Base-by-base conservation (phyloP, 2,797 vertebrate genomes). In the Takifugu ocellatus region DNA sequence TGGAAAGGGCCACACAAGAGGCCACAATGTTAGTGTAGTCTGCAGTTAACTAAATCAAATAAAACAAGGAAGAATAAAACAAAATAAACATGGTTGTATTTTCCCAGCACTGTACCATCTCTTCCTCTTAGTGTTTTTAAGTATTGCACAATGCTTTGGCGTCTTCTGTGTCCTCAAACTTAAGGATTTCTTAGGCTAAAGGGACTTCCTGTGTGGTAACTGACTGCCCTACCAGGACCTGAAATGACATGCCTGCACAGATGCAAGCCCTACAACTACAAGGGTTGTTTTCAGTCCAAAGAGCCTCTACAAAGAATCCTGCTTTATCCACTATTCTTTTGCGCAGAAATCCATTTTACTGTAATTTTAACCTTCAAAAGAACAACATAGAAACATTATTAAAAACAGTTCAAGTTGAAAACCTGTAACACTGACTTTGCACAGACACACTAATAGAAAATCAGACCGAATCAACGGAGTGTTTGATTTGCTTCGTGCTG, bases 1-100 rank as follows among this genome's bases (percentile, higher is more conserved):
- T 39, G 54, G 51, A 46, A 56, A 56, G 61, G 45, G 25, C 14
- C n/a, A 44, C 43, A 44, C n/a, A 16, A 17, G 25, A 26, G 14
- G 8, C 21, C 25, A 26, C 42, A 21, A 4, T 51, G 6, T 44
- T 47, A 15, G 55, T 60, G 17, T 17, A 52, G 46, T 8, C 31
- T 7, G 21, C n/a, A 45, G 31, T 6, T 36, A 50, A 16, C 21
- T 36, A 2, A 4, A 52, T 24, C 6, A 2, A 9, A 21, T 16
- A 65, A 54, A 49, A 31, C 15, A 24, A 31, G 5, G 5, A 44
- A 44, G 36, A 39, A 39, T 39, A 39, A 14, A 36, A 36, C 33
- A 16, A 44, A 44, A 44, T 44, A 44, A 44, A 44, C 43, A 44
- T 17, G 6, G 43, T 44, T 44, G 27, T 26, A 2, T 14, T 5